Evolutionary conservation across 2,888 invertebrate genomes (phyloP).

Genomic region (Meliscaeva auricollis): DNA sequence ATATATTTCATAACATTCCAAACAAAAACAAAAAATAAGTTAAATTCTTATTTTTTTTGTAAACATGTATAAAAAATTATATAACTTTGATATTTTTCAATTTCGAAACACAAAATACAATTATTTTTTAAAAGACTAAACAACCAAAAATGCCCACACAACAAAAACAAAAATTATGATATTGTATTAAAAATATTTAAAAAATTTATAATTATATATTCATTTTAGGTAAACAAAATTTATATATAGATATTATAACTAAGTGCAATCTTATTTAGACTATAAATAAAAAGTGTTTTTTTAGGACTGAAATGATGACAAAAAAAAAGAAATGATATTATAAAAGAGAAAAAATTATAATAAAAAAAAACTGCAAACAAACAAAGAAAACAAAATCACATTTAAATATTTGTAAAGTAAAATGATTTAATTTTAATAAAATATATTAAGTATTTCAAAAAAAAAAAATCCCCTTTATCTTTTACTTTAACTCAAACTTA

Average conservation of each 20-base stretch:
- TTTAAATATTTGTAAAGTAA: constrained; percentile 69
- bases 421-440: constrained; percentile 73
- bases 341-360: constrained; percentile 16
- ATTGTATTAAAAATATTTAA: constrained; percentile 22
- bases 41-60: too few species aligned
- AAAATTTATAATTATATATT: constrained; percentile 20
- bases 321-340: constrained; percentile 35
- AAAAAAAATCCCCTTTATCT: constrained; percentile 1
- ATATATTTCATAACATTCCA: constrained; percentile 17
- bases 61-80: neutral
- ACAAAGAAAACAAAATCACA: constrained; percentile 33
- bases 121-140: constrained; percentile 10
- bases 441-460: constrained; percentile 56
- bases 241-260: constrained; percentile 56
- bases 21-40: neutral
- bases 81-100: too few species aligned
- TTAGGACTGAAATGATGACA: constrained; percentile 65
- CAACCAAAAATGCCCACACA: constrained; percentile 44
- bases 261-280: constrained; percentile 75
- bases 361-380: constrained; percentile 13
- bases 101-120: too few species aligned
- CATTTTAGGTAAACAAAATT: constrained; percentile 71
- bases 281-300: constrained; percentile 46
- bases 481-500: neutral
- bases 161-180: constrained; percentile 26